phyloP scores from a whole-genome alignment of 2,113 vertebrate species.

The Crocuta crocuta region DNA sequence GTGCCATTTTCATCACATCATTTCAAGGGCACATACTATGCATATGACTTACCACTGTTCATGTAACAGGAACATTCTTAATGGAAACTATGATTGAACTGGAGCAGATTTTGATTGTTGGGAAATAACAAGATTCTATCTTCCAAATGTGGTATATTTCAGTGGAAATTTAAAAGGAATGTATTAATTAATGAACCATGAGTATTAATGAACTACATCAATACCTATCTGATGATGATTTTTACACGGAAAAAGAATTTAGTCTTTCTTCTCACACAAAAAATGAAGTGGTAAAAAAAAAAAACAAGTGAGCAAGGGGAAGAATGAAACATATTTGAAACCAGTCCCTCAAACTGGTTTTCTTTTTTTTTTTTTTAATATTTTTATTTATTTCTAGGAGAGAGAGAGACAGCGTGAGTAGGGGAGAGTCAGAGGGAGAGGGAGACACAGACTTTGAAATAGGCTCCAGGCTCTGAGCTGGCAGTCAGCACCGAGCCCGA shows the following conservation, averaged over 20 bases:
- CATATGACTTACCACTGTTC: not conserved
- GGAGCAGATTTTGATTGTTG: not conserved
- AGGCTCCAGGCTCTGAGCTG: no score
- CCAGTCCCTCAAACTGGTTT: not conserved
- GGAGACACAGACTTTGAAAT: no score
- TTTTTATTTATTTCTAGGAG: no score
- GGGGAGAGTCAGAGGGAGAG: no score
- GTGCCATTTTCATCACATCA: not conserved
- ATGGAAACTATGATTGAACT: not conserved
- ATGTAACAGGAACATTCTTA: not conserved
- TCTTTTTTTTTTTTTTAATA: no score
- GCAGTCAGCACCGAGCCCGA: no score
- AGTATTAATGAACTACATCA: not conserved
- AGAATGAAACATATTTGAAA: slow-evolving; percentile 1
- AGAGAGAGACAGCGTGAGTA: no score
- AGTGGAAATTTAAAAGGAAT: slow-evolving; percentile 11
- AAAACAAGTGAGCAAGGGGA: not conserved
- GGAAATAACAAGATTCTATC: not conserved
- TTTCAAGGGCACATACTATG: not conserved
- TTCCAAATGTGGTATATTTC: not conserved
- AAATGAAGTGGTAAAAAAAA: not conserved
- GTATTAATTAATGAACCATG: not conserved
- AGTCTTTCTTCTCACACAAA: not conserved
- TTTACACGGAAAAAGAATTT: not conserved
- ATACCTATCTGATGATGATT: not conserved